Conservation (phyloP, 2,113 vertebrate genomes). For the Ahaetulla prasina region DNA sequence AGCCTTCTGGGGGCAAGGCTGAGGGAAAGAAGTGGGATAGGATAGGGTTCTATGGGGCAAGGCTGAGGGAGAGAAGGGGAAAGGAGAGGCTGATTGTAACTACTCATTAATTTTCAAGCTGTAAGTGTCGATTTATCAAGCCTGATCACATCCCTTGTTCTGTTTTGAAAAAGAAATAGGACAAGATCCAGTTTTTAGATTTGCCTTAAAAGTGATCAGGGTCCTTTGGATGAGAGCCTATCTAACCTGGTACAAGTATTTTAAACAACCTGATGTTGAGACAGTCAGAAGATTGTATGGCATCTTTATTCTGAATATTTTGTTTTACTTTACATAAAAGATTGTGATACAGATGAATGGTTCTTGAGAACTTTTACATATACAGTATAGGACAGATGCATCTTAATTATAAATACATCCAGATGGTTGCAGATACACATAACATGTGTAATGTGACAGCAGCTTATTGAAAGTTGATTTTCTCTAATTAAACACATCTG, state of each 20-base stretch:
- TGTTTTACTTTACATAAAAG: background rate
- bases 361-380: background rate
- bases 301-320: background rate
- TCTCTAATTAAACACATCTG: background rate
- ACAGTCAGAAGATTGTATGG: background rate
- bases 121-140: too few species aligned
- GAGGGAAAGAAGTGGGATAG: too few species aligned
- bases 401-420: background rate
- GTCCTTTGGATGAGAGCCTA: background rate
- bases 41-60: too few species aligned
- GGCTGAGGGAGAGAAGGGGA: too few species aligned
- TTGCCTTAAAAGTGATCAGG: background rate
- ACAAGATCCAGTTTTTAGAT: background rate
- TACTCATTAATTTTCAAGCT: too few species aligned
- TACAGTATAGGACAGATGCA: background rate
- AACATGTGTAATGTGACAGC: background rate
- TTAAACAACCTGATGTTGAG: background rate
- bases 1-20: too few species aligned
- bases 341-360: background rate
- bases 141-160: background rate
- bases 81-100: too few species aligned
- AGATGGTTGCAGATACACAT: background rate
- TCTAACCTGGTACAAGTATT: background rate
- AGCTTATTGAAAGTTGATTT: background rate
- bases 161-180: background rate